Base-by-base conservation (phyloP, 2,113 vertebrate species). In the Papio anubis region DNA sequence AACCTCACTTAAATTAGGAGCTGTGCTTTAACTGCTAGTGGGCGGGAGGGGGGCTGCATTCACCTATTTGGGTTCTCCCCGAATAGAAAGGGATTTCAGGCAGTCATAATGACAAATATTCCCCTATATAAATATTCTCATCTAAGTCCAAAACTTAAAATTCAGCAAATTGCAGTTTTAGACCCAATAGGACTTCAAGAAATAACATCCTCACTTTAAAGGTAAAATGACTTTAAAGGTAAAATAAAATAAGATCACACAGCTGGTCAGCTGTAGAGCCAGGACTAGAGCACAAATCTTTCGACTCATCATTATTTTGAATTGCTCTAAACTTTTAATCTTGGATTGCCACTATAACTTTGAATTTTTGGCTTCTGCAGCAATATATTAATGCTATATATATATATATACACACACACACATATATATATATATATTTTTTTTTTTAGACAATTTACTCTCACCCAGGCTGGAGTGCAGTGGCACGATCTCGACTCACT, bases 91-190 rank as follows among this genome's bases (percentile, higher is more conserved):
- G 64, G 66, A 27, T 92, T 83, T 40, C 27, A 50, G 35, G 27
- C 43, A 66, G 48, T 82, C 40, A 70, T 9, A 92, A 78, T 50
- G 80, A 55, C 48, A 70, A 68, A 52, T 78, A 73, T 61, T 30
- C 50, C 30, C 20, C 0, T 13, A 70, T 11, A 5, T 72, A 61
- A 79, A 52, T 93, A 70, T 43, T 88, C 92, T 95, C 18, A 76
- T 83, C 32, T 9, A 95, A 89, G 45, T 73, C 73, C 14, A 40
- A 73, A 83, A 84, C 84, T 95, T 79, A 95, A 85, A 93, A 75
- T 90, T 40, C 14, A 75, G 80, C 73, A 14, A 80, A 75, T n/a
- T 79, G 45, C 35, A 72, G 61, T 91, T 91, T 91, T 86, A 80
- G n/a, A 90, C 48, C 57, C n/a, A 90, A 68, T 59, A 82, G 38